Evolutionary conservation across 1,140 invertebrate genomes (phyloP), one percentile per base, ranked within the genome.

Genomic region (Stratiolaelaps scimitus): DNA sequence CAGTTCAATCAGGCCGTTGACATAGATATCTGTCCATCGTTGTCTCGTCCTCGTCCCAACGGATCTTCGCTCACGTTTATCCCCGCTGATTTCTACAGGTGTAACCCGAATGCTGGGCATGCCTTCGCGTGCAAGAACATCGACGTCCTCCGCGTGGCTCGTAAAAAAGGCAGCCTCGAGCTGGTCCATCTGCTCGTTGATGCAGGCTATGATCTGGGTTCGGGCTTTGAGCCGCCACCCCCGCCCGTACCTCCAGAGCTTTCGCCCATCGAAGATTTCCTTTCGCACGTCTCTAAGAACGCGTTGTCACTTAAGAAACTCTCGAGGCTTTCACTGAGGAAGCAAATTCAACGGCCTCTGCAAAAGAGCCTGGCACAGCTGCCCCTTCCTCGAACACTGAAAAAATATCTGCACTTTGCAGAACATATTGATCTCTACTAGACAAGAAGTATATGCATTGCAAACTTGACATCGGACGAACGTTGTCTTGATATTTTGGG

Each of bases 51-150:
- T 40, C 10, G 34, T 40, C 10, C 34, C 10, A 40, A 48, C 2
- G 13, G 15, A 48, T 1, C 20, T 34, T 19, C 10, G 26, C 23
- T 60, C 2, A 60, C 26, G 15, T 28, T 28, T 20, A 20, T 20
- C 15, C 15, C 15, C 15, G 47, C 34, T n/a, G n/a, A n/a, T 4
- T 40, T 48, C 26, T 60, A 17, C 23, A 60, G 53, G 26, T 60
- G 53, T 34, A 34, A 60, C 23, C 53, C 53, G 53, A 60, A 60
- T 26, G 53, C 53, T 15, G 53, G 53, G 15, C 53, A 60, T 34
- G 53, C 53, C 2, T 60, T 60, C 53, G 34, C 53, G 26, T 60
- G 34, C 20, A 60, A 23, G 10, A 60, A 60, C 34, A 60, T 60
- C 0, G 53, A 60, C 34, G 53, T 60, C 2, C 53, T 60, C 26